Percentiles rank a stretch among this genome's conserved stretches.
Evolutionary conservation across 2,113 vertebrate species (phyloP).

Genomic region (Mastomys coucha): DNA sequence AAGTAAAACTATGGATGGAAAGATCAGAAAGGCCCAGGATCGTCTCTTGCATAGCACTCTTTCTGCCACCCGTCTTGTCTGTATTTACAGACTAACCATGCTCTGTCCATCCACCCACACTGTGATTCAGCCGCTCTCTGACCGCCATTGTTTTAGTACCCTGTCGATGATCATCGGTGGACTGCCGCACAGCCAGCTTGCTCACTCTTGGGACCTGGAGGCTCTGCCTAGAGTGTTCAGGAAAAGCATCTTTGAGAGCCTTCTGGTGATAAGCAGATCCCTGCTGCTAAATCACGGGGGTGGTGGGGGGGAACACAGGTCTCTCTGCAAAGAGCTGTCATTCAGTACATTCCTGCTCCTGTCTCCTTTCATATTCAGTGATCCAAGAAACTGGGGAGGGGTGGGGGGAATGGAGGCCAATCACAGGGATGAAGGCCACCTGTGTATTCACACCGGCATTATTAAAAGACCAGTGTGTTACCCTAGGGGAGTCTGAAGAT

Average conservation of each 20-base stretch:
- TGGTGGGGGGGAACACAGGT: no score
- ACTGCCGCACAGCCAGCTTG: neutral
- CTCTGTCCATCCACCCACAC: neutral
- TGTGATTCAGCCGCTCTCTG: neutral
- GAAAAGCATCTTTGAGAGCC: neutral
- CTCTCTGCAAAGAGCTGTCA: neutral
- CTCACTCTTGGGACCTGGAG: neutral
- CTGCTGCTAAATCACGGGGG: neutral
- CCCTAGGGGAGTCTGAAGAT: neutral
- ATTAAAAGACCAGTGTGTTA: neutral
- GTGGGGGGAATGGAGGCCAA: neutral
- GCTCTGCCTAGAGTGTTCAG: neutral
- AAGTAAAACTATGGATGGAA: neutral
- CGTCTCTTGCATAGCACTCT: neutral
- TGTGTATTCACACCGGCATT: neutral
- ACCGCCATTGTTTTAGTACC: neutral
- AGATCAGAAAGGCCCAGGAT: neutral
- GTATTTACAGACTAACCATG: neutral
- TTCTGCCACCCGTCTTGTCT: neutral
- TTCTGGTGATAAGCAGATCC: no score
- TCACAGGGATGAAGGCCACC: neutral
- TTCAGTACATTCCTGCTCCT: no score
- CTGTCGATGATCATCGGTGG: neutral
- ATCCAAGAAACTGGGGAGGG: no score
- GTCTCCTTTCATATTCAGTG: neutral